Conservation (phyloP, 2,888 invertebrate genomes). For the Melanotus villosus region DNA sequence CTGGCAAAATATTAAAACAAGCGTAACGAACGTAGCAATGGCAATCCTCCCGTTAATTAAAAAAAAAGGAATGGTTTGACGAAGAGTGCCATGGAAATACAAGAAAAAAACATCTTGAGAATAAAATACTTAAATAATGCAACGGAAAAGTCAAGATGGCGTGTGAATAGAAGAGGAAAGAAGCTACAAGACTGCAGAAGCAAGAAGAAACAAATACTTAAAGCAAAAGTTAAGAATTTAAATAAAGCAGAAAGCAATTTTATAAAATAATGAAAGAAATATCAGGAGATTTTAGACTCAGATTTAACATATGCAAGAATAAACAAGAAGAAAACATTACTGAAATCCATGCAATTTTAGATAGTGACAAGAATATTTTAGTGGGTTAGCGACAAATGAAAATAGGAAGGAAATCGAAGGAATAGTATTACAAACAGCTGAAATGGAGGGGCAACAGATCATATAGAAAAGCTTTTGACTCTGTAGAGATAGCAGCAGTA, state of each 20-base stretch:
- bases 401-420: background rate
- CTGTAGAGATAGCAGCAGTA: too few relatives aligned
- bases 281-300: background rate
- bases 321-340: background rate
- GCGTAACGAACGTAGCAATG: background rate
- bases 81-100: background rate
- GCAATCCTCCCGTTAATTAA: background rate
- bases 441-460: too few relatives aligned
- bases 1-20: background rate
- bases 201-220: background rate
- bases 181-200: background rate
- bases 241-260: background rate
- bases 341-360: background rate
- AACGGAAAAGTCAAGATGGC: slow-evolving; percentile 1
- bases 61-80: slow-evolving; percentile 3
- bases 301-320: slow-evolving; percentile 1
- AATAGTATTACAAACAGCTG: background rate
- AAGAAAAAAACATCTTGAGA: background rate
- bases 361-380: background rate
- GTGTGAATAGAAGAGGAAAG: background rate
- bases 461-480: background rate
- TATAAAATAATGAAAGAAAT: background rate
- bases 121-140: slow-evolving; percentile 2
- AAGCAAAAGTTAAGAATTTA: background rate
- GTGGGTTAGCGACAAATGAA: background rate